Evolutionary conservation across 2,888 invertebrate species (phyloP), one percentile per base, ranked within the genome.

Genomic region (Adineta ricciae): DNA sequence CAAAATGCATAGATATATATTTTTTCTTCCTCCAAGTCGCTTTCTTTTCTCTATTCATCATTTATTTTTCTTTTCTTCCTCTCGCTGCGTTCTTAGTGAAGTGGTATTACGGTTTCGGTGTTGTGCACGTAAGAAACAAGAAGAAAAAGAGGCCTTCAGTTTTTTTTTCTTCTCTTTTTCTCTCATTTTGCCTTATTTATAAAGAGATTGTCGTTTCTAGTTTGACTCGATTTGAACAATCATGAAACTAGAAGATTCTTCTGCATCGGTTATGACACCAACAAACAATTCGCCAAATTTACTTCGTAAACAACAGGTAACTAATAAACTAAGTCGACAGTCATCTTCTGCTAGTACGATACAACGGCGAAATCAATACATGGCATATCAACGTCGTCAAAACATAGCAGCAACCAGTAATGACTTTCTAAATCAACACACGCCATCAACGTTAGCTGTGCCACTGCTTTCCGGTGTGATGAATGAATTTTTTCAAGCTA

Each of bases 401-500:
- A 38, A 41, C 24, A n/a, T 41, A 0, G 1, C 41, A 78, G 24
- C 21, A n/a, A 41, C 41, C 24, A 41, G 4, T 14, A 78, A 24
- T 78, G 78, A 78, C 14, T 41, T 41, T 41, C 78, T 41, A 21
- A 78, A 24, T 41, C 64, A 32, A 16, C 24, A 24, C 24, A 11
- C 24, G n/a, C 2, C 78, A 21, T 41, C 78, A 78, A 41, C 41
- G 24, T 41, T 38, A 3, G 7, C 24, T 41, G 41, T 78, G 2
- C 78, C 78, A 78, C 2, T 78, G 2, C 86, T 88, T 16, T 92
- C 96, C 88, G 94, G 95, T 89, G 94, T 94, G 88, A 95, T 96
- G 94, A 95, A 96, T 90, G 94, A 93, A 89, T 96, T 96, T 90
- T 95, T 96, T 86, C 94, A 94, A 90, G 94, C 94, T 87, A 95